Percentiles rank a stretch among this genome's conserved stretches.
Evolutionary conservation across 1,140 invertebrate genomes (phyloP).

Genomic region (Macrosteles quadrilineatus): DNA sequence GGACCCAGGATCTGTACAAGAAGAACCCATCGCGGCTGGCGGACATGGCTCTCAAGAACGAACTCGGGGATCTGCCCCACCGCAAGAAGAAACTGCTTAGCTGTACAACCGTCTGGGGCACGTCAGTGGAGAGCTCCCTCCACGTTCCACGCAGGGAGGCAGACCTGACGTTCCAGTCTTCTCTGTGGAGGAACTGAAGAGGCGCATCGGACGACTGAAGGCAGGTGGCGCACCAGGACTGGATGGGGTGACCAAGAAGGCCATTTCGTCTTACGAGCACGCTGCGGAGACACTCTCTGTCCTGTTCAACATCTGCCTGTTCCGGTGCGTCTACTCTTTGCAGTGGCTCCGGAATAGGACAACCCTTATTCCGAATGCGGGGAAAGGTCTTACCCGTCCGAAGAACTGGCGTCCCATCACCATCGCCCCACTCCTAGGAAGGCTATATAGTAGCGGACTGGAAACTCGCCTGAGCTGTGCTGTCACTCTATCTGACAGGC

Average conservation of each 20-base stretch:
- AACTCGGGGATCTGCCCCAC: background rate
- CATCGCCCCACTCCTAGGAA: conserved; percentile 29
- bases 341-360: conserved; percentile 40
- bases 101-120: too few species aligned
- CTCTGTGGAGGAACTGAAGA: too few species aligned
- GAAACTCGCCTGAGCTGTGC: background rate
- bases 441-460: conserved; percentile 32
- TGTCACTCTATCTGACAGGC: conserved; percentile 21
- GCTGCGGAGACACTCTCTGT: background rate
- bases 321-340: background rate
- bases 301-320: conserved; percentile 31
- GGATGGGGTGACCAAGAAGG: too few species aligned
- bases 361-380: conserved; percentile 43
- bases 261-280: too few species aligned
- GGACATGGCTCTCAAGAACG: background rate
- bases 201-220: too few species aligned
- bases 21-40: background rate
- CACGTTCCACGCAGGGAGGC: too few species aligned
- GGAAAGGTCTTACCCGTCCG: conserved; percentile 29
- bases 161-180: too few species aligned
- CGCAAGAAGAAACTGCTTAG: too few species aligned
- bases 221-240: too few species aligned
- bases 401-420: conserved; percentile 42
- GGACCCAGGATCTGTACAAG: background rate
- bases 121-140: too few species aligned